phyloP scores from a whole-genome alignment of 2,888 invertebrate species.

The Parnassius glacialis region DNA sequence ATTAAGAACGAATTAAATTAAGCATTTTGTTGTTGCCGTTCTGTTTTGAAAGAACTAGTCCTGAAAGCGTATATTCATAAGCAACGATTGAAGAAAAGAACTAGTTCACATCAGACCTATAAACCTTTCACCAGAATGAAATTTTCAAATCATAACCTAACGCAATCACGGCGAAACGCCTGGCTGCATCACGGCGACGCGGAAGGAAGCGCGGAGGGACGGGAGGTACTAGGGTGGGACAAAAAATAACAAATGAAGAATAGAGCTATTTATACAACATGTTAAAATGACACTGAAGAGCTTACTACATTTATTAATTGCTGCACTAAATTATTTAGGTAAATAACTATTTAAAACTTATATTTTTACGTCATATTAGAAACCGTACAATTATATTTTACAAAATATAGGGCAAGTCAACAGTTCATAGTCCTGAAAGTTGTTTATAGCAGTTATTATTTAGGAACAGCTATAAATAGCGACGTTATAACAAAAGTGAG shows the following conservation, averaged over 20 bases:
- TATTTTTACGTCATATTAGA: too few relatives aligned
- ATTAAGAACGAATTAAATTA: too few relatives aligned
- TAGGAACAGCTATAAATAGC: constrained; percentile 21
- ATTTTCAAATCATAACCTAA: constrained; percentile 27
- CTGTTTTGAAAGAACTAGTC: constrained; percentile 5
- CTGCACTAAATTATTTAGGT: too few relatives aligned
- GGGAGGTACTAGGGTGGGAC: constrained; percentile 14
- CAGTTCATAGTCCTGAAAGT: constrained; percentile 11
- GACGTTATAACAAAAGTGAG: constrained; percentile 21
- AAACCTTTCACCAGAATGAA: constrained; percentile 22
- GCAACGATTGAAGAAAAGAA: constrained; percentile 12
- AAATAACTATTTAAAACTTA: too few relatives aligned
- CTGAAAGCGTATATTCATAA: not conserved
- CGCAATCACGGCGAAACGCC: constrained; percentile 15
- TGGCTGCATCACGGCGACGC: constrained; percentile 2
- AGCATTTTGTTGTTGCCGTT: not conserved
- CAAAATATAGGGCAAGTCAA: not conserved
- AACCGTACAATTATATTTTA: too few relatives aligned
- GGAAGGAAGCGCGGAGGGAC: constrained; percentile 7
- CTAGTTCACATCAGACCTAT: constrained; percentile 18
- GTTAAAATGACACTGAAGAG: not conserved
- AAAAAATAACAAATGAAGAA: constrained; percentile 13
- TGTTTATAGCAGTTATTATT: constrained; percentile 18
- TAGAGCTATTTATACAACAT: constrained; percentile 4
- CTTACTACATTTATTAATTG: not conserved